Base-by-base conservation (phyloP, 2,113 vertebrate species). In the Hippocampus comes region DNA sequence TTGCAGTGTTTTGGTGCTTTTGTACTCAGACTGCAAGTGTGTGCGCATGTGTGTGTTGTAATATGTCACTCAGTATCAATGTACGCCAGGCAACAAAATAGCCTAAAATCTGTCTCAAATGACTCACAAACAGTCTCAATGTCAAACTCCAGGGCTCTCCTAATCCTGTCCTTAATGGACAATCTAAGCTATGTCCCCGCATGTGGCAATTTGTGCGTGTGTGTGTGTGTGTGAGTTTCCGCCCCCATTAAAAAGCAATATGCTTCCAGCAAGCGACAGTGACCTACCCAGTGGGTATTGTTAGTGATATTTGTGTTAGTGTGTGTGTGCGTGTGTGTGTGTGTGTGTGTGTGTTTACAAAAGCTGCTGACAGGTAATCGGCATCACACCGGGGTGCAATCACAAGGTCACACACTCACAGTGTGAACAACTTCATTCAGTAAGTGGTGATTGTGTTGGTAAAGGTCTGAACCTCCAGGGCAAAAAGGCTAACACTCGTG, bases 291-390 rank as follows among this genome's bases (percentile, higher is more conserved):
- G 61, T 88, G 78, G 82, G 79, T 75, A 80, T 73, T 74, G 84
- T 72, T 64, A 60, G 73, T 75, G 46, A 78, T 74, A 68, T 70
- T 67, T 82, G 74, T 78, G 65, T 75, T 51, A 17, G 43, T 63
- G 65, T 43, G 27, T 34, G 77, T 76, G 49, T 65, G 63, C 53
- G 63, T 61, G 30, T 71, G 63, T 68, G 55, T 78, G 30, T 61
- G 30, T 71, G 63, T 68, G 55, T 78, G 30, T 61, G 30, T 71
- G 63, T 68, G 55, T 78, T 81, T 80, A 84, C 79, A 86, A 77
- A 82, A 84, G 88, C 86, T 84, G 89, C 87, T 91, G 91, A 91
- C 91, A 92, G 84, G 90, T 90, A 92, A 93, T 92, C 89, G 92
- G 84, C 78, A 80, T 84, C 85, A 83, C 79, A 81, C 82, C 75